Evolutionary conservation across 2,113 vertebrate genomes (phyloP), one percentile per base, ranked within the genome.

Genomic region (Gorsachius goisagi): DNA sequence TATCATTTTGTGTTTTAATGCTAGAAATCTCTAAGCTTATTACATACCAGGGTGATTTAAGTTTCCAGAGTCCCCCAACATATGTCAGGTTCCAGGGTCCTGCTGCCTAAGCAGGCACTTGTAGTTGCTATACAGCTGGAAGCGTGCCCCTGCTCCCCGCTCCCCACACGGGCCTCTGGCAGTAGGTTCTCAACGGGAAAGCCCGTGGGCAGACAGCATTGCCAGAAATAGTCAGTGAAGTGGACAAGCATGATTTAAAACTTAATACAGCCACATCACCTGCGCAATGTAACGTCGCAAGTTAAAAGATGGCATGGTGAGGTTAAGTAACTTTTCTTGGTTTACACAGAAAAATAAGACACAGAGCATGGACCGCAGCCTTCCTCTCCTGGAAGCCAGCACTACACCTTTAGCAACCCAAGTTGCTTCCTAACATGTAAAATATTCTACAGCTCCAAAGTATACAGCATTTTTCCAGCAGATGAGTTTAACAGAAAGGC

Each of bases 401-500:
- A 50, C 35, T 49, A 59, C 5, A 58, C 12, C 53, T 85, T 64
- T 27, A 87, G 66, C 49, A 89, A 73, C 27, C n/a, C 19, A 45
- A 78, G 16, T 41, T 75, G 37, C 58, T 67, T 47, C 64, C 64
- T 44, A 78, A n/a, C 5, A 10, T 37, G 66, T 72, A 53, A 75
- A 81, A 84, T 62, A 82, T 28, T 90, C 24, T 79, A 50, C 41
- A 84, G 44, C 44, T 81, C 68, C 53, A 50, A 85, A 85, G 52
- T 33, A 85, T 4, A 84, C 0, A 0, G 19, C 24, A 50, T 84
- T 95, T 92, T 95, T 85, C 64, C 56, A 78, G 44, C 6, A 59
- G 47, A 92, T 28, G 17, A 83, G 17, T 86, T 90, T 92, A 96
- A 86, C 75, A 77, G 79, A 84, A 93, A 97, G 41, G 26, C 17